A percentile compares a stretch with the other conserved stretches of the same genome.
phyloP scores from a whole-genome alignment of 2,888 invertebrate species.

The Pardosa pseudoannulata region DNA sequence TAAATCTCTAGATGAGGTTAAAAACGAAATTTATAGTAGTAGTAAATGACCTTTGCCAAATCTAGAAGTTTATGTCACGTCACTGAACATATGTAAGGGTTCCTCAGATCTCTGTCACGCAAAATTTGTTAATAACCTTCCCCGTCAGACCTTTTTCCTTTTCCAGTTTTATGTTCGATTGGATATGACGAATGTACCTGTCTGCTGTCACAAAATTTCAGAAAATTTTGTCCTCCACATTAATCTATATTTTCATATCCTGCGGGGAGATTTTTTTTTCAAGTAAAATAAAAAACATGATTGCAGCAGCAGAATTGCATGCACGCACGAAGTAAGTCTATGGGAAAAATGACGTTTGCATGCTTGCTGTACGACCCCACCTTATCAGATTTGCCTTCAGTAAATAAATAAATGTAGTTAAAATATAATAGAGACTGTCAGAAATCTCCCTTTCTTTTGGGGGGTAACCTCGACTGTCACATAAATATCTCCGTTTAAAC shows the following conservation, averaged over 20 bases:
- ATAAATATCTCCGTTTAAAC: neutral
- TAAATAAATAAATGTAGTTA: neutral
- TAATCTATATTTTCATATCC: neutral
- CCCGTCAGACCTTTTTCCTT: neutral
- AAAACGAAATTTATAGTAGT: no score
- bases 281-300: no score
- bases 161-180: neutral
- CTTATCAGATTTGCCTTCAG: neutral
- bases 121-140: no score
- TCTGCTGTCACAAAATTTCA: neutral
- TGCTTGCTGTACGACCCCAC: neutral
- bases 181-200: neutral
- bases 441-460: neutral
- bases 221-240: neutral
- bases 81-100: no score
- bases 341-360: neutral
- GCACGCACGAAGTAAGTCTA: no score
- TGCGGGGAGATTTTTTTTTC: neutral
- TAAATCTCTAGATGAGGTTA: no score
- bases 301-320: no score
- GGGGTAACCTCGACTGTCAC: neutral
- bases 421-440: neutral
- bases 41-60: no score
- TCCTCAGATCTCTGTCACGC: no score
- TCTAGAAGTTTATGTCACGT: no score